Percentiles rank a stretch among this genome's conserved stretches.
phyloP scores from a whole-genome alignment of 1,140 invertebrate genomes.

The Chrysomallon squamiferum region DNA sequence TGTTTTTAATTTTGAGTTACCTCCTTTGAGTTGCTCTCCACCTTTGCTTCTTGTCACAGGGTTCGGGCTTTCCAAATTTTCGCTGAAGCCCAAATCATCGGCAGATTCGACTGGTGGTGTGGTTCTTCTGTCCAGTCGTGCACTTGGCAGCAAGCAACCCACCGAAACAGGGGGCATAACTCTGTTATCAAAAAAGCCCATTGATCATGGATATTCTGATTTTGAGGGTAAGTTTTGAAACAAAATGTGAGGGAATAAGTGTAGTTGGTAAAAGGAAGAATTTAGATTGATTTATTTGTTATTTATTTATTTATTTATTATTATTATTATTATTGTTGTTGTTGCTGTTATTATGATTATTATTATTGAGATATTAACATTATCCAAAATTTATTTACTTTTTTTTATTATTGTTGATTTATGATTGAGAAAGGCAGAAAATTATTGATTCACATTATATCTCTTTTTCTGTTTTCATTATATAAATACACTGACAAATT shows the following conservation, averaged over 20 bases:
- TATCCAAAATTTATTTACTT: too few relatives aligned
- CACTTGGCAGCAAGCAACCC: conserved; percentile 19
- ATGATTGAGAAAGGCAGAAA: too few relatives aligned
- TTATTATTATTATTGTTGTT: too few relatives aligned
- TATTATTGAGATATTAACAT: too few relatives aligned
- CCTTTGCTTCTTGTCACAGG: conserved; percentile 25
- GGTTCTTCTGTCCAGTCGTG: conserved; percentile 37
- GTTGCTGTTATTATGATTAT: too few relatives aligned
- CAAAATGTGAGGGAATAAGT: neutral
- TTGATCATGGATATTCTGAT: conserved; percentile 29
- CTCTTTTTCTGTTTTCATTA: too few relatives aligned
- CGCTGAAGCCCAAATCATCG: conserved; percentile 29
- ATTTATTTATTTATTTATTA: too few relatives aligned
- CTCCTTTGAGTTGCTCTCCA: neutral
- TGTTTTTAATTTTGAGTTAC: conserved; percentile 4
- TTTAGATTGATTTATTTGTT: too few relatives aligned
- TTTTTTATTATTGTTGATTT: too few relatives aligned
- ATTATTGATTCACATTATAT: too few relatives aligned
- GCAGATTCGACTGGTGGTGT: conserved; percentile 25
- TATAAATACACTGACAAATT: too few relatives aligned
- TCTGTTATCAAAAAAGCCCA: conserved; percentile 36
- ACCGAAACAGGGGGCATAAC: conserved; percentile 30
- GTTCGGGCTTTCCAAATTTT: conserved; percentile 44
- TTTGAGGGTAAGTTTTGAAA: conserved; percentile 37
- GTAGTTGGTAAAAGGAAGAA: too few relatives aligned